A percentile compares a stretch with the other conserved stretches of the same genome.
Conservation (phyloP, 2,888 invertebrate genomes). For the Lathronympha strigana region DNA sequence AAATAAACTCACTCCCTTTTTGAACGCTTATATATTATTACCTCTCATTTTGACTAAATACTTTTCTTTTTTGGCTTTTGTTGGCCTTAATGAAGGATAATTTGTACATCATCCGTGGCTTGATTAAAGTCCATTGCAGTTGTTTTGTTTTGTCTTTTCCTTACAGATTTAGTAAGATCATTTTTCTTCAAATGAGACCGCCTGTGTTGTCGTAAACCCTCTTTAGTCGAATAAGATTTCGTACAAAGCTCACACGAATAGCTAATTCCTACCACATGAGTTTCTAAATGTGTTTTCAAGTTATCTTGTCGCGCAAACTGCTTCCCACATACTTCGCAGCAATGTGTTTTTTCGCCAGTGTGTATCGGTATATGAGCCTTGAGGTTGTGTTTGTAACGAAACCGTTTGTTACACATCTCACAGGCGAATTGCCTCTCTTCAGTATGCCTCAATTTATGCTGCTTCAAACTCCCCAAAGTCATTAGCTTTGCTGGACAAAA, state of each 20-base stretch:
- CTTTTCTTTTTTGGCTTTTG: not conserved
- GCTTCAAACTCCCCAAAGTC: conserved; percentile 9
- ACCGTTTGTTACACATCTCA: conserved; percentile 12
- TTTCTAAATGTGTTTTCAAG: conserved; percentile 18
- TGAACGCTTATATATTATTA: not conserved
- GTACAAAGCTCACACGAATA: conserved; percentile 20
- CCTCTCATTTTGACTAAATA: not conserved
- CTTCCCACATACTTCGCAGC: conserved; percentile 25
- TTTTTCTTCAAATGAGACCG: conserved; percentile 12
- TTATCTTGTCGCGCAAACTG: conserved; percentile 20
- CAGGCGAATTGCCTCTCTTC: conserved; percentile 3
- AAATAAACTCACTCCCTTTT: too few species aligned
- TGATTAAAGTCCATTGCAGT: conserved; percentile 2
- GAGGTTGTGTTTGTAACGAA: conserved; percentile 16
- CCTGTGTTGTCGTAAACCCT: conserved; percentile 25
- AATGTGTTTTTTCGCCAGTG: conserved; percentile 19
- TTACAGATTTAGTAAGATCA: not conserved
- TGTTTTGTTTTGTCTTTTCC: not conserved
- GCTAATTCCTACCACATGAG: not conserved
- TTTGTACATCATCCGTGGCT: not conserved
- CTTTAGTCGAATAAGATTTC: conserved; percentile 19
- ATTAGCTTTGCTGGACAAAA: conserved; percentile 8
- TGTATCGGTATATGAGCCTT: conserved; percentile 10
- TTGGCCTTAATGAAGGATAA: not conserved
- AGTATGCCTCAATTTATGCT: conserved; percentile 4